A percentile compares a stretch with the other conserved stretches of the same genome.
phyloP scores from a whole-genome alignment of 2,113 vertebrate species.

The Mastomys natalensis region DNA sequence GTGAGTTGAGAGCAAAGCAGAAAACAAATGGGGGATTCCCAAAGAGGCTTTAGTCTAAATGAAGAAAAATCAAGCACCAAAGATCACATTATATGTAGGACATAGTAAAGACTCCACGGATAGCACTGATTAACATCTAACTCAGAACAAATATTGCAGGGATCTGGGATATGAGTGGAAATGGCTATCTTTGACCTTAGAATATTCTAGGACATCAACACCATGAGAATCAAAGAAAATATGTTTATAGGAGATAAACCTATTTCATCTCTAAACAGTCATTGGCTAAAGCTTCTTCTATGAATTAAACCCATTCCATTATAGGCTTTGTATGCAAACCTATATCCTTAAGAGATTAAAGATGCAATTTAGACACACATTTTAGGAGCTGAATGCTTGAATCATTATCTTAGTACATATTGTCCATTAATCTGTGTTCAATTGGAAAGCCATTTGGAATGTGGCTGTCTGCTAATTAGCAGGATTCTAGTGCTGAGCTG shows the following conservation, averaged over 20 bases:
- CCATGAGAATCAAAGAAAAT: constrained; percentile 65
- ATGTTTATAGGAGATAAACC: constrained; percentile 75
- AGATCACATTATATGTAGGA: not conserved
- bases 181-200: constrained; percentile 52
- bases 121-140: constrained; percentile 14
- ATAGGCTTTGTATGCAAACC: constrained; percentile 85
- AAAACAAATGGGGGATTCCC: not conserved
- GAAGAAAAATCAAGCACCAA: not conserved
- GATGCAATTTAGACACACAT: constrained; percentile 88
- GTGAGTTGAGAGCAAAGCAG: not conserved
- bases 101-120: not conserved
- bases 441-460: constrained; percentile 87
- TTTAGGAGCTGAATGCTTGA: constrained; percentile 85
- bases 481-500: constrained; percentile 87
- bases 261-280: constrained; percentile 74
- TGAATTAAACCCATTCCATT: constrained; percentile 83
- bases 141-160: not conserved
- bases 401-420: constrained; percentile 89
- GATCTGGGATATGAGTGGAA: not conserved
- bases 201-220: constrained; percentile 35
- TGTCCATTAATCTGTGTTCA: constrained; percentile 89
- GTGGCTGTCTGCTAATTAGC: constrained; percentile 89
- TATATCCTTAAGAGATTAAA: constrained; percentile 88
- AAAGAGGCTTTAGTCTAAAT: not conserved
- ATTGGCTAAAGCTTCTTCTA: constrained; percentile 75